Evolutionary conservation across 2,113 vertebrate species (phyloP).

Genomic region (Motacilla alba): DNA sequence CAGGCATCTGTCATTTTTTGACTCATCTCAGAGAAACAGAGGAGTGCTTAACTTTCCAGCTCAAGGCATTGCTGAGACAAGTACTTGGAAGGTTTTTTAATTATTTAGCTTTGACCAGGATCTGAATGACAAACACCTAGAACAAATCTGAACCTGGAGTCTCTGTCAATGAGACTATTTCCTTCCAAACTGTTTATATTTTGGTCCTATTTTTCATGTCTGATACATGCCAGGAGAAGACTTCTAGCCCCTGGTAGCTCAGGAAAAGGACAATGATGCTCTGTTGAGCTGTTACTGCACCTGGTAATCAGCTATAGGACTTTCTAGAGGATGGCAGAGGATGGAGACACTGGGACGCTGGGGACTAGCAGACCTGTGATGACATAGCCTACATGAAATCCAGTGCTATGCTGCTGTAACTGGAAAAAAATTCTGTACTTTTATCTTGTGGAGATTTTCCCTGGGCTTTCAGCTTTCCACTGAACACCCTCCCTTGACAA

Average conservation of each 20-base stretch:
- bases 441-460: background rate
- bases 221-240: background rate
- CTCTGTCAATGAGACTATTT: background rate
- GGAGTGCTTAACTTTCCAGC: background rate
- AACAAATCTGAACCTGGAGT: background rate
- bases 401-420: background rate
- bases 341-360: background rate
- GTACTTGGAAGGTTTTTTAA: background rate
- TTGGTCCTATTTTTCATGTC: background rate
- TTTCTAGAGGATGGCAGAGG: background rate
- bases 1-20: background rate
- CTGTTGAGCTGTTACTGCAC: background rate
- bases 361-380: background rate
- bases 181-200: background rate
- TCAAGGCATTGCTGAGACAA: rapidly evolving
- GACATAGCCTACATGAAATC: background rate
- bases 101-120: background rate
- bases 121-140: background rate
- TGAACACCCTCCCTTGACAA: background rate
- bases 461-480: background rate
- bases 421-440: background rate
- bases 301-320: background rate
- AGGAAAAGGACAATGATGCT: background rate
- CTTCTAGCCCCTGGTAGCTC: background rate
- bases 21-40: background rate